Evolutionary conservation across 2,797 vertebrate species (phyloP).

Genomic region (Echeneis naucrates): DNA sequence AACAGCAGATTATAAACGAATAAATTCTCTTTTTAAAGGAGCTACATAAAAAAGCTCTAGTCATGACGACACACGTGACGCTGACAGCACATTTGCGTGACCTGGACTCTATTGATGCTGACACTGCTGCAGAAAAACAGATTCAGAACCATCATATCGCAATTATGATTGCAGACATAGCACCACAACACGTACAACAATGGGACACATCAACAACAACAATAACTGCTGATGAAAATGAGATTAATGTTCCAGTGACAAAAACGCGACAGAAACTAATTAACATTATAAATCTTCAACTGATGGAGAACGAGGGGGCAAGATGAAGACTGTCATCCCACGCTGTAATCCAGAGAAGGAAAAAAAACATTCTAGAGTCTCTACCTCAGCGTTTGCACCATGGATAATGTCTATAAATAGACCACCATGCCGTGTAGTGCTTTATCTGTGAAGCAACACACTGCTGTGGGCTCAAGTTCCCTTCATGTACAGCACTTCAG

Average conservation of each 20-base stretch:
- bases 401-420: conserved; percentile 63
- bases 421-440: conserved; percentile 11
- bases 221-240: background rate
- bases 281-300: background rate
- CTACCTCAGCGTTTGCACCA: conserved; percentile 31
- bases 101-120: no score
- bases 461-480: conserved; percentile 53
- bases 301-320: conserved; percentile 11
- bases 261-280: conserved; percentile 5
- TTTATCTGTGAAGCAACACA: conserved; percentile 70
- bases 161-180: no score
- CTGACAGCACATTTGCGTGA: no score
- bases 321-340: conserved; percentile 13
- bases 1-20: no score
- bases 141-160: no score
- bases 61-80: no score
- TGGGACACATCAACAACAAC: no score
- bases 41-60: no score
- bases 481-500: conserved; percentile 42
- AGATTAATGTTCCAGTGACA: background rate
- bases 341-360: conserved; percentile 35
- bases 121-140: no score
- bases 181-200: background rate
- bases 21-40: no score
- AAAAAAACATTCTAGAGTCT: conserved; percentile 29